phyloP scores from a whole-genome alignment of 2,888 invertebrate species.

The Hypercompe scribonia region DNA sequence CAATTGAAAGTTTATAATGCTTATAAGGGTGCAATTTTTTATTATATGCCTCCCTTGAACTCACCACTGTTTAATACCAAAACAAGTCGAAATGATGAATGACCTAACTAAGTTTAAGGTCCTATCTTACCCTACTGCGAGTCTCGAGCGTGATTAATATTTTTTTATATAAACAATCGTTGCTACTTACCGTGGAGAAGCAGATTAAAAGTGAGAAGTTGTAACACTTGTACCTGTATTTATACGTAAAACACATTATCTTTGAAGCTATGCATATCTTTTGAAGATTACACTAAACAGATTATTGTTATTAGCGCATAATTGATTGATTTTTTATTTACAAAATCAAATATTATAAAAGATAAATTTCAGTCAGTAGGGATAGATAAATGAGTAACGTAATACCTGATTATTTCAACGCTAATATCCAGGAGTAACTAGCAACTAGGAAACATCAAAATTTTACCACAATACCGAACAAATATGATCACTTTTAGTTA shows the following conservation, averaged over 20 bases:
- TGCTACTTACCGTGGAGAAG: conserved; percentile 11
- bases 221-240: conserved; percentile 9
- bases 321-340: conserved; percentile 14
- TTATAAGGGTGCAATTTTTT: background rate
- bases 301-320: conserved; percentile 15
- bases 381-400: conserved; percentile 1
- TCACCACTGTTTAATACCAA: background rate
- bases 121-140: background rate
- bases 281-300: conserved; percentile 9
- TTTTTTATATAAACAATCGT: background rate
- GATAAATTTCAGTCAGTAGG: background rate
- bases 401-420: background rate
- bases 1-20: background rate
- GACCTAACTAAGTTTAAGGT: background rate
- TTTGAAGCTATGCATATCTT: conserved; percentile 4
- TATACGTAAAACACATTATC: conserved; percentile 13
- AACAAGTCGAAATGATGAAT: background rate
- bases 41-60: background rate
- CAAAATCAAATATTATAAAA: conserved; percentile 7
- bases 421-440: background rate
- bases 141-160: background rate
- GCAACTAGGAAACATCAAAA: background rate
- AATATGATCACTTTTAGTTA: background rate
- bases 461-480: too few relatives aligned
- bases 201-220: conserved; percentile 14